Base-by-base conservation (phyloP, 2,797 vertebrate genomes). In the Agapornis canus region DNA sequence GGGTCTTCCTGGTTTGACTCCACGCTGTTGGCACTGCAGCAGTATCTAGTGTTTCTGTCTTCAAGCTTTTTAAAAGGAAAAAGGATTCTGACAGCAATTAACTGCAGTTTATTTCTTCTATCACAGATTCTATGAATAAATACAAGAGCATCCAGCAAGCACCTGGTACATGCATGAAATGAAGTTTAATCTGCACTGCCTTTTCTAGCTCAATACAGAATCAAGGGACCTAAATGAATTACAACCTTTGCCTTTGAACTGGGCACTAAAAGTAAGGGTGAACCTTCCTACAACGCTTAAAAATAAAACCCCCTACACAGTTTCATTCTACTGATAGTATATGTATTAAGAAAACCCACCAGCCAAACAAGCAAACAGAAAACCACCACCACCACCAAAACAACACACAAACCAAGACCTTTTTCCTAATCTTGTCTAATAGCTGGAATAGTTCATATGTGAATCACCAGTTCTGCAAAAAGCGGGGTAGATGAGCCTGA, bases 31-130 rank as follows among this genome's bases (percentile, higher is more conserved):
- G 37, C 47, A 64, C 4, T 69, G 49, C 42, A 54, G 26, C 21
- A 59, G 7, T 6, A 65, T 9, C 37, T 31, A 27, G 19, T 8
- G 29, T 35, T 92, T 81, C 72, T 82, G 45, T 31, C 75, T 78
- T 69, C 35, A 69, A 64, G 47, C 21, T 72, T 84, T 76, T 52
- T 49, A 45, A 70, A 83, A 88, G 49, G 16, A 66, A 66, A 85
- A 90, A 35, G 68, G 17, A 47, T 17, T 51, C 32, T 80, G 32
- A 32, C 11, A 75, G 45, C 35, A 70, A 81, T 27, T 60, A 81
- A 71, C 25, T 56, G 52, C 32, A 40, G 59, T 64, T 83, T 60
- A 63, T 51, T 92, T 70, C 48, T 63, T 63, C 1, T 51, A 59
- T 54, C 52, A 72, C 20, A 66, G 60, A 81, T 51, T 54, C 48